Evolutionary conservation across 2,113 vertebrate genomes (phyloP).

Genomic region (Oceanites oceanicus): DNA sequence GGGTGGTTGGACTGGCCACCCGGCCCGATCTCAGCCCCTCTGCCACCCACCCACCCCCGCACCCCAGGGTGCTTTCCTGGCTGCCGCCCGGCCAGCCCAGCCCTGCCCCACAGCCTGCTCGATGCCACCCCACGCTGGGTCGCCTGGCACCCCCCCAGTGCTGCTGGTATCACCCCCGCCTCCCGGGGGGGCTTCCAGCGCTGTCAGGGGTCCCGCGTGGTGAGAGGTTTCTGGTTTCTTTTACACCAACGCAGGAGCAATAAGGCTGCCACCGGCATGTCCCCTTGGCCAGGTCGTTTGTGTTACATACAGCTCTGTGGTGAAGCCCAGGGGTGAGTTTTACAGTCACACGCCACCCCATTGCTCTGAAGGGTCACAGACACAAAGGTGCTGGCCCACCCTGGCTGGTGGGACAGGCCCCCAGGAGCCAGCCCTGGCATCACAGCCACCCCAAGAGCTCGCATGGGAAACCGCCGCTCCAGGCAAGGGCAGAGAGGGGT

Average conservation of each 20-base stretch:
- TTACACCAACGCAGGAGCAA: not conserved
- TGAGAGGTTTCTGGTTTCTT: not conserved
- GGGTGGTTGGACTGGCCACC: not conserved
- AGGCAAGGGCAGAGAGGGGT: not conserved
- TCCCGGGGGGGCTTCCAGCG: not conserved
- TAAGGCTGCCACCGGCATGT: fast-evolving
- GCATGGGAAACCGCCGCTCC: fast-evolving
- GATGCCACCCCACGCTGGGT: no score
- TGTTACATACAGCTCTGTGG: fast-evolving
- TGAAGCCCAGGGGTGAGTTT: not conserved
- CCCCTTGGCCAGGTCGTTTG: no score
- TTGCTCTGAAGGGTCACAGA: not conserved
- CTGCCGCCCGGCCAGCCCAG: not conserved
- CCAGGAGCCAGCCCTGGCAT: not conserved
- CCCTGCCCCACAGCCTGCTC: not conserved
- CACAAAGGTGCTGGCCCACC: fast-evolving
- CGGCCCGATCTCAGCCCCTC: not conserved
- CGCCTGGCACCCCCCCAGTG: no score
- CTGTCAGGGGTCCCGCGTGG: not conserved
- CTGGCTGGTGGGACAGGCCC: fast-evolving
- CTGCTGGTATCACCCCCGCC: fast-evolving
- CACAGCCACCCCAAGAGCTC: not conserved
- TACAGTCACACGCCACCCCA: not conserved
- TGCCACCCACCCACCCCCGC: not conserved
- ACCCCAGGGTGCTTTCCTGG: not conserved